Conservation (phyloP, 1,140 invertebrate species). For the Drosophila grimshawi region DNA sequence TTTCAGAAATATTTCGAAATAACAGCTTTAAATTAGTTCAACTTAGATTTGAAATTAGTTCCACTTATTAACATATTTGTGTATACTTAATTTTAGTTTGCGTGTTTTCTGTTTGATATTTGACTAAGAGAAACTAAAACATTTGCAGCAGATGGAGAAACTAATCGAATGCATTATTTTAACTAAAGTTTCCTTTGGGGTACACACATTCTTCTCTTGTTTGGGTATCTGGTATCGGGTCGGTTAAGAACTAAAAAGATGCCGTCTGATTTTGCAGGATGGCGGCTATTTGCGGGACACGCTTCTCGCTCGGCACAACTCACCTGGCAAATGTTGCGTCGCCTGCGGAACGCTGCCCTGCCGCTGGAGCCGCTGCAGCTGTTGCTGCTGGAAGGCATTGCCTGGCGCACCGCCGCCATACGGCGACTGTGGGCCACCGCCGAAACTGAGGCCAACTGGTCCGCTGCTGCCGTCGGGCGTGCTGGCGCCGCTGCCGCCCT, state of each 20-base stretch:
- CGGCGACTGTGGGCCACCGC: slow-evolving; percentile 85
- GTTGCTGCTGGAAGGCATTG: slow-evolving; percentile 75
- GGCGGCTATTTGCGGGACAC: not conserved
- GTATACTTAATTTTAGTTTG: no score
- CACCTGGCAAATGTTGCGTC: slow-evolving; percentile 89
- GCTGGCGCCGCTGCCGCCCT: slow-evolving; percentile 75
- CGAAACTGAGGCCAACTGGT: slow-evolving; percentile 22
- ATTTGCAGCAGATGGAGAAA: no score
- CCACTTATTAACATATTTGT: not conserved
- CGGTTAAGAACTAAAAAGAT: no score
- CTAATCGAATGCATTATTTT: no score
- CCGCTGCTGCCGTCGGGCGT: slow-evolving; percentile 75
- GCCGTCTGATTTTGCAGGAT: no score
- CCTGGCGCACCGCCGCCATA: slow-evolving; percentile 70
- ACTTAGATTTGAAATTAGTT: not conserved
- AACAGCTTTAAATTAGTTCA: not conserved
- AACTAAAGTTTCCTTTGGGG: no score
- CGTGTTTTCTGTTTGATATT: no score
- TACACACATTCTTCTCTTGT: no score
- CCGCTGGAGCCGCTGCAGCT: slow-evolving; percentile 87
- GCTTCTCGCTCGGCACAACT: slow-evolving; percentile 25
- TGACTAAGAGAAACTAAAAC: no score
- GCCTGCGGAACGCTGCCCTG: slow-evolving; percentile 88
- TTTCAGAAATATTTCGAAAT: not conserved
- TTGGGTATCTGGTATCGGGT: no score